Percentiles rank a stretch among this genome's conserved stretches.
These are phyloP conservation scores for Gastrophryne carolinensis DNA, from an alignment of 2,797 vertebrate genomes.

Conservation along the genomic window DNA sequence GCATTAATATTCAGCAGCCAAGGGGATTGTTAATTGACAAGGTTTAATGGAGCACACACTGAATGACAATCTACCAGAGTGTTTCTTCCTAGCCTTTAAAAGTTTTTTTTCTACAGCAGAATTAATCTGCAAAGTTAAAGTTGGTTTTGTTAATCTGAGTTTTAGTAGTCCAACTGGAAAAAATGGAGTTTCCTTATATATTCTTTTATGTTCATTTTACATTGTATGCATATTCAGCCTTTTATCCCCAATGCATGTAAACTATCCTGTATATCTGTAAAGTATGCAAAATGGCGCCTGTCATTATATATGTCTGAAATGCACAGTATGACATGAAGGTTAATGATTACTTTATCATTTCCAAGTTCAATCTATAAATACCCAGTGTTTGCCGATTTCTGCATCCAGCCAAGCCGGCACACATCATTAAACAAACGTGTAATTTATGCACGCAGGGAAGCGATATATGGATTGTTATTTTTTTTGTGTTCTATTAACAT, in stretches of 20 bases:
- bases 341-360: slow-evolving; percentile 36
- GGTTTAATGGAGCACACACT: slow-evolving; percentile 11
- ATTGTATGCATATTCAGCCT: too few relatives aligned
- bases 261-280: too few relatives aligned
- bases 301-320: slow-evolving; percentile 29
- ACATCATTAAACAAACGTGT: slow-evolving; percentile 28
- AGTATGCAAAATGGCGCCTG: slow-evolving; percentile 1
- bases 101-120: slow-evolving; percentile 26
- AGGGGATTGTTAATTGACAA: slow-evolving; percentile 34
- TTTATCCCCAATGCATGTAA: too few relatives aligned
- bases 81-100: slow-evolving; percentile 21
- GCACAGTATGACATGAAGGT: slow-evolving; percentile 17
- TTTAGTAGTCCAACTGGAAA: neutral
- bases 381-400: slow-evolving; percentile 33
- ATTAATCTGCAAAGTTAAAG: slow-evolving; percentile 28
- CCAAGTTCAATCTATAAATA: slow-evolving; percentile 18
- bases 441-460: slow-evolving; percentile 15
- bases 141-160: slow-evolving; percentile 9
- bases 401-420: neutral
- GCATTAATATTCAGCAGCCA: slow-evolving; percentile 38
- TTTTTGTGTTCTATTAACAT: slow-evolving; percentile 12
- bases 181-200: neutral
- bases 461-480: slow-evolving; percentile 24
- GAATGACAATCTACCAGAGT: slow-evolving; percentile 27
- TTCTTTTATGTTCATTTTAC: too few relatives aligned